Evolutionary conservation across 2,888 invertebrate genomes (phyloP), one percentile per base, ranked within the genome.

Genomic region (Adelphocoris suturalis): DNA sequence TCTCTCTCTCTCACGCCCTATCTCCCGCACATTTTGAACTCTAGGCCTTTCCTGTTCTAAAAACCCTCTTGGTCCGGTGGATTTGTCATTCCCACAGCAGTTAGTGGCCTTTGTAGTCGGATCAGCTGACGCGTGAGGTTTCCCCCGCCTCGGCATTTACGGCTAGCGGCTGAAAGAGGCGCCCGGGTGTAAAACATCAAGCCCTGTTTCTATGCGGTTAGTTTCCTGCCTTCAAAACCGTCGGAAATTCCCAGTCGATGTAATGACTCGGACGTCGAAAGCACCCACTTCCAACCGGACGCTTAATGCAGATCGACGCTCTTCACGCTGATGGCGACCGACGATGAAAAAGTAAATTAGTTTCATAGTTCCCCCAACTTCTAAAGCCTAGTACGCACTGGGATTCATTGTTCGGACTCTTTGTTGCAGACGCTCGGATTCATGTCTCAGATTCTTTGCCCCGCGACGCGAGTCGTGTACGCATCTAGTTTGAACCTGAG

Each of bases 51-150:
- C 57, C 57, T 57, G 68, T 27, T 68, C 68, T 19, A 23, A 68
- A 68, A 68, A 68, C 68, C 68, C 68, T 68, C 37, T 68, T 68
- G 68, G 68, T 68, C 27, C 68, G 68, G 19, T 27, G 68, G 68
- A 68, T 68, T 68, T 27, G 68, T 68, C 68, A 68, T 68, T 23
- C 68, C 27, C 68, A 11, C 23, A 57, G 57, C 57, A 68, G 68
- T 68, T 68, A 68, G 68, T 9, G 68, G 23, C 68, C 68, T 68
- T 68, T 68, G 68, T 68, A 68, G 68, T 68, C 23, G 68, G 68
- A 68, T 68, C 68, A 68, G 19, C 68, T 68, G 68, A 68, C 68
- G 68, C 68, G 68, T 68, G 68, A 23, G 68, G 68, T 27, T 68
- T 52, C n/a, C 57, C 16, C 57, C n/a, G n/a, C 16, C 57, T n/a